phyloP scores from a whole-genome alignment of 2,888 invertebrate species.

The Dryococelus australis region DNA sequence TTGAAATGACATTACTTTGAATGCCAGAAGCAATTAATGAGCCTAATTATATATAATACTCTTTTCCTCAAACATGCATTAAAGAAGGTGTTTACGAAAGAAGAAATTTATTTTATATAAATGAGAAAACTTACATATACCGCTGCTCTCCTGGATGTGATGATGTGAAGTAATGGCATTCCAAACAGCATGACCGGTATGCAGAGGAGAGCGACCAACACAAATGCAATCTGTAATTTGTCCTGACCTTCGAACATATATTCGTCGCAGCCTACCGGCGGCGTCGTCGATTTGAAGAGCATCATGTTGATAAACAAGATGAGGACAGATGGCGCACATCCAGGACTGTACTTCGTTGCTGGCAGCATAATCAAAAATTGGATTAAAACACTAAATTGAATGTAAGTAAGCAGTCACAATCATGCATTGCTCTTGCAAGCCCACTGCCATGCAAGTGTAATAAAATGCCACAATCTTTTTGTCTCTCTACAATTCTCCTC shows the following conservation, averaged over 20 bases:
- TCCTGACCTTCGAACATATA: slow-evolving; percentile 55
- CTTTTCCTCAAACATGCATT: no score
- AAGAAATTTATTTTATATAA: no score
- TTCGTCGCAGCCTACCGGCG: slow-evolving; percentile 42
- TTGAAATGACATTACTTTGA: no score
- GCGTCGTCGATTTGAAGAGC: slow-evolving; percentile 54
- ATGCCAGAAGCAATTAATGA: no score
- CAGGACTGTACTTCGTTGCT: slow-evolving; percentile 31
- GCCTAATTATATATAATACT: no score
- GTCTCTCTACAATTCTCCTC: no score
- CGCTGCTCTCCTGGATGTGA: slow-evolving; percentile 38
- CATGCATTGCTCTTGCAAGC: no score
- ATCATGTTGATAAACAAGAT: slow-evolving; percentile 70
- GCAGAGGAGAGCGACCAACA: slow-evolving; percentile 60
- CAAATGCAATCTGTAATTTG: slow-evolving; percentile 58
- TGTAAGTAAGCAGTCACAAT: no score
- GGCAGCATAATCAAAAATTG: not conserved
- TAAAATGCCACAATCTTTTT: no score
- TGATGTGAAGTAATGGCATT: slow-evolving; percentile 61
- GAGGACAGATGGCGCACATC: slow-evolving; percentile 66
- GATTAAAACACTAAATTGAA: no score
- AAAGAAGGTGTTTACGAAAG: no score
- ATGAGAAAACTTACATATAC: slow-evolving; percentile 36
- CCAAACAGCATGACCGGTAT: slow-evolving; percentile 63
- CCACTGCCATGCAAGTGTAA: no score